These are phyloP conservation scores for Metacarcinus magister DNA, from an alignment of 2,888 invertebrate genomes.

Conservation along the genomic window DNA sequence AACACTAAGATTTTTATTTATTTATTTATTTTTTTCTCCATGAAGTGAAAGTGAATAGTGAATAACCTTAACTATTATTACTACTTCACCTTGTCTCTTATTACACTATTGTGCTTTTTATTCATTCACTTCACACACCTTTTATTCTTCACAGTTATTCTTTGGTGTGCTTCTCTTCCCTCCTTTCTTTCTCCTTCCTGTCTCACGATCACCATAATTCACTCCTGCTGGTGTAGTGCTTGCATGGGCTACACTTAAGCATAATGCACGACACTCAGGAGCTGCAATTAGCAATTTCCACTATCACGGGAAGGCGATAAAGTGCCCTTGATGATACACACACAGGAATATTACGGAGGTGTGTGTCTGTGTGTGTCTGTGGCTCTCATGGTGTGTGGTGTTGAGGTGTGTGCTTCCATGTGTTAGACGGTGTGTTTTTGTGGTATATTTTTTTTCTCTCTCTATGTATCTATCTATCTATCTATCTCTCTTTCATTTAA, in stretches of 20 bases:
- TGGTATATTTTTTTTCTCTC: neutral
- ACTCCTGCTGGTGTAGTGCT: neutral
- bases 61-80: neutral
- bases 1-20: neutral
- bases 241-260: neutral
- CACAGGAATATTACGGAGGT: neutral
- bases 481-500: conserved; percentile 20
- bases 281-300: conserved; percentile 4
- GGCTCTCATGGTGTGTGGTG: too few relatives aligned
- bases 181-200: neutral
- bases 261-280: neutral
- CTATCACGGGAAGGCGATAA: neutral
- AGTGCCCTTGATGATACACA: neutral
- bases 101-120: neutral
- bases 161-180: neutral
- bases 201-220: neutral
- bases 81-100: neutral
- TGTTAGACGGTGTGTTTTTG: neutral
- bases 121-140: neutral
- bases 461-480: conserved; percentile 33
- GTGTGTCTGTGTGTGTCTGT: too few relatives aligned
- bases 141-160: neutral
- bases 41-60: neutral
- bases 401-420: neutral
- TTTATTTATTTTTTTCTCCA: neutral